Evolutionary conservation across 2,888 invertebrate genomes (phyloP).

Genomic region (Pasiphila rectangulata): DNA sequence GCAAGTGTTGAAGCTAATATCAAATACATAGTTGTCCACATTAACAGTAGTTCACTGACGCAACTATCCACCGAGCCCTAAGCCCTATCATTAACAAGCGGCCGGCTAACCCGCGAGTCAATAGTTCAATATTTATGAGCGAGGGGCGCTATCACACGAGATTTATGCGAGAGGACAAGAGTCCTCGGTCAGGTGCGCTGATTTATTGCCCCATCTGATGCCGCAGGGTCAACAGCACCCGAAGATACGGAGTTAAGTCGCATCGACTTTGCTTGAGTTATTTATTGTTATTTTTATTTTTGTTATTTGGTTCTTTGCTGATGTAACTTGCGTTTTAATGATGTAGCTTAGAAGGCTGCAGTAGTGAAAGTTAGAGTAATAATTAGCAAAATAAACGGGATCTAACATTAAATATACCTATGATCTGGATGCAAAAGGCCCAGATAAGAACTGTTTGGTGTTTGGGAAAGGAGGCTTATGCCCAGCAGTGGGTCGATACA

Average conservation of each 20-base stretch:
- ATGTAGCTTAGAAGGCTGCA: too few species aligned
- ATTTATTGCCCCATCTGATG: slow-evolving; percentile 36
- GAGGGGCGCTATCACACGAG: slow-evolving; percentile 46
- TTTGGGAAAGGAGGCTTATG: too few species aligned
- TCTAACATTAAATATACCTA: too few species aligned
- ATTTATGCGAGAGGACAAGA: slow-evolving; percentile 69
- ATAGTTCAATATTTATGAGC: slow-evolving; percentile 69
- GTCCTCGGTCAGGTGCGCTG: slow-evolving; percentile 37
- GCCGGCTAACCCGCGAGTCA: slow-evolving; percentile 47
- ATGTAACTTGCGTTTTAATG: neutral
- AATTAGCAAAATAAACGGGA: too few species aligned
- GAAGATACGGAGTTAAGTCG: slow-evolving; percentile 25
- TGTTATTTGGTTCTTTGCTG: neutral
- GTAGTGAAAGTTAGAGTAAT: too few species aligned
- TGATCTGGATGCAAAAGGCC: too few species aligned
- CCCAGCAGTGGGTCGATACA: too few species aligned
- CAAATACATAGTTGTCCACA: too few species aligned
- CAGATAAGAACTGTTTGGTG: too few species aligned
- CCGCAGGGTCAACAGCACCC: slow-evolving; percentile 28
- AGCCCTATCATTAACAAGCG: slow-evolving; percentile 29
- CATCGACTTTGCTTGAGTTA: slow-evolving; percentile 22
- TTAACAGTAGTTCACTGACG: neutral
- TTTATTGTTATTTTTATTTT: slow-evolving; percentile 20
- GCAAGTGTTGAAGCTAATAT: too few species aligned
- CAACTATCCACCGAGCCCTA: slow-evolving; percentile 3